Evolutionary conservation across 2,113 vertebrate species (phyloP), one percentile per base, ranked within the genome.

Genomic region (Dolichotis patagonum): DNA sequence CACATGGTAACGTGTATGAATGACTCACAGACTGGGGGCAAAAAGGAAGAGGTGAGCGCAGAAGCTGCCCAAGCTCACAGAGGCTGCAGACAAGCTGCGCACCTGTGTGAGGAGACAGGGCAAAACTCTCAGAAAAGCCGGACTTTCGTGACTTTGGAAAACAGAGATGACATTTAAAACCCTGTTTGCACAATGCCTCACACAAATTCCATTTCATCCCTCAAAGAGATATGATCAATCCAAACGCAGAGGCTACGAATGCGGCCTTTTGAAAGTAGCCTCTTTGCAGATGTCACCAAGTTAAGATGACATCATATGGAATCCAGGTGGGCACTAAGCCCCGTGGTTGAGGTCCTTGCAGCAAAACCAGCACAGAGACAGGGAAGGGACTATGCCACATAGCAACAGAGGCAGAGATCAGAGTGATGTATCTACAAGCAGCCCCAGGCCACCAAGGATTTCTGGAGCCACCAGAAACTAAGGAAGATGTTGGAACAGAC

Each of bases 1-100:
- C 12, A 10, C 19, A 13, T 0, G 38, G 35, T 19, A 1, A 7
- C 8, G 7, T 0, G 52, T 52, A 16, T 16, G 24, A 4, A 5
- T 5, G 49, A 8, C 4, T 35, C 26, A 2, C 35, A 22, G 35
- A 7, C 1, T 3, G 65, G 9, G 7, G 5, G 14, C 0, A 43
- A n/a, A 3, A 2, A 12, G 10, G 28, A 7, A 8, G 1, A 28
- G 7, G 14, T 4, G 35, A 35, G 6, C 22, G 28, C 3, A 38
- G 78, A 32, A 14, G 46, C 20, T 2, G 5, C 3, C 22, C 4
- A 35, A 41, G 78, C 63, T 41, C 17, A 1, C 0, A 19, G 35
- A 32, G 28, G 14, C 69, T 60, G 49, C 17, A 35, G 10, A n/a
- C n/a, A n/a, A n/a, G n/a, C n/a, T n/a, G n/a, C n/a, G n/a, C n/a